phyloP scores from a whole-genome alignment of 2,113 vertebrate species.

The Calidris pugnax region DNA sequence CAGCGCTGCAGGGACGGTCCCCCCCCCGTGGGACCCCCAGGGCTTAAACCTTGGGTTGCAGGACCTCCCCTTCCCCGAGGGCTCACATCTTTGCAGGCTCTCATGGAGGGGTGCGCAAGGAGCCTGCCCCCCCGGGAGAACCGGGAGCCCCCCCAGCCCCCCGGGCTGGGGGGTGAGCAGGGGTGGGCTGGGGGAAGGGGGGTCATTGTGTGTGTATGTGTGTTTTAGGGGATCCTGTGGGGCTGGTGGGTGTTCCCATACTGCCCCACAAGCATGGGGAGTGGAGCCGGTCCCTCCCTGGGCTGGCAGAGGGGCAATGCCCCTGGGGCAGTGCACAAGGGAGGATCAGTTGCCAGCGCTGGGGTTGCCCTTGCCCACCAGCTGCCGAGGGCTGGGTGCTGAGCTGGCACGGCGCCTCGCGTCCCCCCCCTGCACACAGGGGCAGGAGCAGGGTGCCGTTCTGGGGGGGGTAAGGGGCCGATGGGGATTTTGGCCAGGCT shows the following conservation, averaged over 20 bases:
- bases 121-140: not conserved
- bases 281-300: not conserved
- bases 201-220: not conserved
- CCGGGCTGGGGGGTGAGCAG: fast-evolving
- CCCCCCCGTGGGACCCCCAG: not conserved
- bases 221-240: not conserved
- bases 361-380: not conserved
- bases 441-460: not conserved
- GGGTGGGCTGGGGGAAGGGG: not conserved
- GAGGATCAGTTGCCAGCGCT: not conserved
- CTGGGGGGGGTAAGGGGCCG: not conserved
- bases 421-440: not conserved
- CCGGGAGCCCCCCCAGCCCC: not conserved
- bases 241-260: not conserved
- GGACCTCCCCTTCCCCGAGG: not conserved
- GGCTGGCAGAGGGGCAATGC: not conserved
- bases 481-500: not conserved
- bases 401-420: fast-evolving
- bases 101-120: not conserved
- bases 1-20: not conserved
- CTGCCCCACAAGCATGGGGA: not conserved
- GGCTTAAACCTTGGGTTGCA: not conserved
- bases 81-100: not conserved
- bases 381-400: not conserved
- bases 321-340: fast-evolving